These are phyloP conservation scores for Hippopotamus amphibius DNA, from an alignment of 2,113 vertebrate genomes.

Conservation along the genomic window DNA sequence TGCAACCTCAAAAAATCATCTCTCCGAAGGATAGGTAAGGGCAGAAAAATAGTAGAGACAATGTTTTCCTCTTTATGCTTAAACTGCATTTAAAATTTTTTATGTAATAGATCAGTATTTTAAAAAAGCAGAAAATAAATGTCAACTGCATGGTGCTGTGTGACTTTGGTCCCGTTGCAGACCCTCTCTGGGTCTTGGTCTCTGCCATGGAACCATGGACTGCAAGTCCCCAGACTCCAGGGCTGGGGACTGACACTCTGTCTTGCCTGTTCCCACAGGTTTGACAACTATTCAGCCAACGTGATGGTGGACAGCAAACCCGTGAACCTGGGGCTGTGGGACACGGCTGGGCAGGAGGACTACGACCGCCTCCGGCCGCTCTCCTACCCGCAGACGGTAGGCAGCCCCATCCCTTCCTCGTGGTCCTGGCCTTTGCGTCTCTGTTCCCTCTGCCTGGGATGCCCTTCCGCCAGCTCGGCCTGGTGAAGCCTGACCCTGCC, in stretches of 20 bases:
- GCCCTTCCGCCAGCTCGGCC: background rate
- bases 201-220: fast-evolving
- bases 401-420: background rate
- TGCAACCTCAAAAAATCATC: background rate
- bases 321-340: constrained; percentile 92
- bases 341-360: constrained; percentile 95
- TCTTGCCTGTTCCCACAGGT: constrained; percentile 80
- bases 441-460: background rate
- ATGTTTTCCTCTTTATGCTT: background rate
- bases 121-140: background rate
- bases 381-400: constrained; percentile 91
- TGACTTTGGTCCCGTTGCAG: background rate
- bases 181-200: background rate
- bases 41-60: background rate
- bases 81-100: background rate
- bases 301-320: constrained; percentile 94
- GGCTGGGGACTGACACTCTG: background rate
- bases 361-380: constrained; percentile 93
- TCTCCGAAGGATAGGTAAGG: background rate
- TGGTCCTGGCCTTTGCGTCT: background rate
- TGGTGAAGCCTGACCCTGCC: background rate
- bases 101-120: background rate
- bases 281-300: constrained; percentile 92
- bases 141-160: fast-evolving
- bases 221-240: background rate